phyloP scores from a whole-genome alignment of 2,113 vertebrate species.

The Hippocampus comes region DNA sequence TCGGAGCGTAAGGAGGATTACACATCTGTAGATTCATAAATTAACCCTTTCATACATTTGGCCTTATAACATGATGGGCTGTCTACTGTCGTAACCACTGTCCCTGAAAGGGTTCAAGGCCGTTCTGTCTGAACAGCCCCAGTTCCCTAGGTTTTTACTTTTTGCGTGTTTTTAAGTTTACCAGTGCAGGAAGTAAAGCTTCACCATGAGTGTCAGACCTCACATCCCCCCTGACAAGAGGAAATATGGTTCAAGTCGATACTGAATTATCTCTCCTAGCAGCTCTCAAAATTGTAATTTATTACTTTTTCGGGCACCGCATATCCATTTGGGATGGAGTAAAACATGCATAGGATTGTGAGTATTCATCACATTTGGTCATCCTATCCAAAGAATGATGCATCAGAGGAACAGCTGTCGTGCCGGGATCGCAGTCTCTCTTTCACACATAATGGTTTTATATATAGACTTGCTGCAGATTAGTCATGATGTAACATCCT shows the following conservation, averaged over 20 bases:
- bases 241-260: constrained; percentile 7
- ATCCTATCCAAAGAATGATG: constrained; percentile 32
- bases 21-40: too few relatives aligned
- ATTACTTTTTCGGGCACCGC: neutral
- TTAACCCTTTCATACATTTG: too few relatives aligned
- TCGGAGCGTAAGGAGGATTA: too few relatives aligned
- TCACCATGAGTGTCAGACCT: neutral
- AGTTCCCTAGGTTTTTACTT: neutral
- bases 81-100: too few relatives aligned
- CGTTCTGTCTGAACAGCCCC: neutral
- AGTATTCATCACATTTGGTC: constrained; percentile 32
- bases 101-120: neutral
- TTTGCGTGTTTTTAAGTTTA: neutral
- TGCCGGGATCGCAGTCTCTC: constrained; percentile 28
- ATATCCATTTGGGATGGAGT: neutral
- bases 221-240: constrained; percentile 5
- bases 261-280: neutral
- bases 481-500: constrained; percentile 51
- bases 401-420: constrained; percentile 48
- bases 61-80: too few relatives aligned
- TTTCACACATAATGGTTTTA: constrained; percentile 47
- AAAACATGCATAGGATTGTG: constrained; percentile 14
- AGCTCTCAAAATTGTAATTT: neutral
- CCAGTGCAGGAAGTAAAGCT: constrained; percentile 10
- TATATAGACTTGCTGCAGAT: constrained; percentile 47